phyloP scores from a whole-genome alignment of 2,888 invertebrate species.

The Drosophila merina region DNA sequence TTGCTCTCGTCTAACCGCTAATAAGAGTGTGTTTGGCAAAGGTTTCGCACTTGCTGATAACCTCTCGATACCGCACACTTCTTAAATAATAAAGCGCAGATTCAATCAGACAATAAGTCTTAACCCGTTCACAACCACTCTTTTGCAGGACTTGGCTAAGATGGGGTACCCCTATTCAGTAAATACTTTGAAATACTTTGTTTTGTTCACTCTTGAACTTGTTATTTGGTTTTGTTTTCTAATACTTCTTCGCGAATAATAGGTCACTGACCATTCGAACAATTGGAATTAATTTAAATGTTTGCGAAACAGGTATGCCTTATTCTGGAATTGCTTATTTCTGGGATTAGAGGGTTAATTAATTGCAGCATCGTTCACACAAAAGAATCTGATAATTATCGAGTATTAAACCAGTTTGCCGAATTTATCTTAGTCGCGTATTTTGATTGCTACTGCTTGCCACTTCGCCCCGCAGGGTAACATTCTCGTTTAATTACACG shows the following conservation, averaged over 20 bases:
- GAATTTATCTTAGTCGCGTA: constrained; percentile 3
- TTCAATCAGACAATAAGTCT: not conserved
- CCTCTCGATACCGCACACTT: constrained; percentile 24
- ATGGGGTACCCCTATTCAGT: too few species aligned
- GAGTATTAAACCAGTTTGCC: constrained; percentile 32
- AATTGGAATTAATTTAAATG: too few species aligned
- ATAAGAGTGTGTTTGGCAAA: not conserved
- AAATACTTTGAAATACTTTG: too few species aligned
- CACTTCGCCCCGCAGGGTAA: not conserved
- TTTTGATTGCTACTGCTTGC: not conserved
- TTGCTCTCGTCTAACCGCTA: not conserved
- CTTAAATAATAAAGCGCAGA: constrained; percentile 5
- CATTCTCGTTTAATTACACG: constrained; percentile 11
- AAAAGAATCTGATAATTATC: constrained; percentile 6
- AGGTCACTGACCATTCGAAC: too few species aligned
- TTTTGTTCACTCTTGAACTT: too few species aligned
- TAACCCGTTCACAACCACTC: not conserved
- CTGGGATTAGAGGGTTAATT: constrained; percentile 15
- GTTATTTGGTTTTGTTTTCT: too few species aligned
- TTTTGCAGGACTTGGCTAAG: too few species aligned
- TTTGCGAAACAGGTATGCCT: not conserved
- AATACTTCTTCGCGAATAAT: too few species aligned
- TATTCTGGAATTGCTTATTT: not conserved
- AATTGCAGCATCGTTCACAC: constrained; percentile 7
- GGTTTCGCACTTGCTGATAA: constrained; percentile 35